Evolutionary conservation across 2,888 invertebrate genomes (phyloP).

Genomic region (Himalopsyche japonica): DNA sequence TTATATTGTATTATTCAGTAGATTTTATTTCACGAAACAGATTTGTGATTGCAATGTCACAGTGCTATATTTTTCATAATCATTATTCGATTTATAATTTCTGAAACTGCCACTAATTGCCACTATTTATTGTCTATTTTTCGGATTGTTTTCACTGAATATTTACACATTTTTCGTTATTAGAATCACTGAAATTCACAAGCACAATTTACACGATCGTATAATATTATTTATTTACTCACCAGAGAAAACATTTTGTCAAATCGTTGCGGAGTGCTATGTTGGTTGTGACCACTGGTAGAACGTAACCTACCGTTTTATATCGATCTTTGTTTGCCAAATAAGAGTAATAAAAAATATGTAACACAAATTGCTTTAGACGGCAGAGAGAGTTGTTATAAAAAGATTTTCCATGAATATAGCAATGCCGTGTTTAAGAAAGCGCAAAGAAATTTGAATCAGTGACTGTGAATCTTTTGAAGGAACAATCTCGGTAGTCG

Average conservation of each 20-base stretch:
- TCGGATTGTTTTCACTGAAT: background rate
- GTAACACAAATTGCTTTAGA: background rate
- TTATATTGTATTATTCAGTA: too few relatives aligned
- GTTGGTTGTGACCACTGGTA: background rate
- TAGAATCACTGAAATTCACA: background rate
- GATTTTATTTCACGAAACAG: too few relatives aligned
- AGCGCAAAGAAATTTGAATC: background rate
- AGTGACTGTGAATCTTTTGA: background rate
- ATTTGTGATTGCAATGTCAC: too few relatives aligned
- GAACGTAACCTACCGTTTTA: slow-evolving; percentile 12
- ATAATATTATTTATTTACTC: slow-evolving; percentile 4
- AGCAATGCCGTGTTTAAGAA: background rate
- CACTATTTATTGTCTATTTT: background rate
- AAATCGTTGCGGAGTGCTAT: background rate
- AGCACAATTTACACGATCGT: background rate
- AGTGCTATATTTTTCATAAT: background rate
- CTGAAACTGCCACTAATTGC: background rate
- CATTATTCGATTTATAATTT: background rate
- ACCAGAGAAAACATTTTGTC: slow-evolving; percentile 20
- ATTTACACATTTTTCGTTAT: background rate
- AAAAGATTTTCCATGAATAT: background rate
- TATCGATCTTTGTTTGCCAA: slow-evolving; percentile 6
- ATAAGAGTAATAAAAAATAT: slow-evolving; percentile 1
- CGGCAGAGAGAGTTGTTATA: background rate
- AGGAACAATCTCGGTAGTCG: background rate